A percentile compares a stretch with the other conserved stretches of the same genome.
These are phyloP conservation scores for Pygathrix nemaeus DNA, from an alignment of 2,113 vertebrate species.

Conservation along the genomic window DNA sequence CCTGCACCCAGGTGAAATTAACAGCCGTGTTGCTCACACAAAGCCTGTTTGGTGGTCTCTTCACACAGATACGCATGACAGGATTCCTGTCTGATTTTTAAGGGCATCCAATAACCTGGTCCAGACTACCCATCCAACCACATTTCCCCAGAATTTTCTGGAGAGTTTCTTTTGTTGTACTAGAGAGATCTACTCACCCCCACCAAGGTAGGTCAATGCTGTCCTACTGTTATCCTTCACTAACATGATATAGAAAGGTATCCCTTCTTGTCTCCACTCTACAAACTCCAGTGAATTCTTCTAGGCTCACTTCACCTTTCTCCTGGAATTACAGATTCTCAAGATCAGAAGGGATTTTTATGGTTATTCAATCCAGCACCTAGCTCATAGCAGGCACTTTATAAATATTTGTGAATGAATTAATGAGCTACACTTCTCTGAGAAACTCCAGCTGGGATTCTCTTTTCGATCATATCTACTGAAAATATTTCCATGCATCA, in stretches of 20 bases:
- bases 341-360: neutral
- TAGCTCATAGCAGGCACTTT: neutral
- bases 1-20: no score
- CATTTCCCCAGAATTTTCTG: neutral
- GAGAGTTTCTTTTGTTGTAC: neutral
- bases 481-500: neutral
- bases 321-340: neutral
- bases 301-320: neutral
- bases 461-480: neutral
- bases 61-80: no score
- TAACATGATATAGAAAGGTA: neutral
- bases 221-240: neutral
- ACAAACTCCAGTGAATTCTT: neutral
- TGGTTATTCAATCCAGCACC: neutral
- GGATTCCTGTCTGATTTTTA: neutral
- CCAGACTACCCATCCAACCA: neutral
- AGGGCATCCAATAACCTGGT: neutral
- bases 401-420: constrained; percentile 18
- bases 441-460: neutral
- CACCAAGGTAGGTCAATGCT: neutral
- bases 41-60: no score
- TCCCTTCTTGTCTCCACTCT: neutral
- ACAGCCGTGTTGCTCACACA: no score
- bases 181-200: neutral
- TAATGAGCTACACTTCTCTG: neutral